These are phyloP conservation scores for Blastobasis lacticolella DNA, from an alignment of 2,888 invertebrate species.

Conservation along the genomic window DNA sequence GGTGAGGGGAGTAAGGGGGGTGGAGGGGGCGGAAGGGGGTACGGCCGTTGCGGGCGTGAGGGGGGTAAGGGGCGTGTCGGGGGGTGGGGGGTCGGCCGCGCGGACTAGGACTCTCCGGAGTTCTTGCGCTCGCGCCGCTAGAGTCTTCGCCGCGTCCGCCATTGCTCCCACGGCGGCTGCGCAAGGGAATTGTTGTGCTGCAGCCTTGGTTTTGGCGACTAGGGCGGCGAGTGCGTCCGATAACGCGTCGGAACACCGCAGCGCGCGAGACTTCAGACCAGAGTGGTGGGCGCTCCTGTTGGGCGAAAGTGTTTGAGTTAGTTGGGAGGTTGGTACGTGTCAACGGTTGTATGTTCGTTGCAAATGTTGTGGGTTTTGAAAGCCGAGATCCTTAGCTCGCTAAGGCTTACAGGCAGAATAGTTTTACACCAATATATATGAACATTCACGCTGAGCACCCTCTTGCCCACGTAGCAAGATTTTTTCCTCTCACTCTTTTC, in stretches of 20 bases:
- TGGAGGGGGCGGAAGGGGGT: conserved; percentile 44
- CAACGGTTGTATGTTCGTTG: too few relatives aligned
- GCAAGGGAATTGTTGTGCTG: conserved; percentile 93
- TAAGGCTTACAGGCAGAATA: too few relatives aligned
- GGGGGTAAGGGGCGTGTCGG: conserved; percentile 43
- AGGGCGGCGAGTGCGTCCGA: conserved; percentile 87
- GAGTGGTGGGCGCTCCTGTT: conserved; percentile 83
- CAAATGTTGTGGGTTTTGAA: too few relatives aligned
- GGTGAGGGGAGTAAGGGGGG: conserved; percentile 50
- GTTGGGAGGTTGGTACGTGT: too few relatives aligned
- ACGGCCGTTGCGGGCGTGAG: conserved; percentile 49
- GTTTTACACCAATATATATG: too few relatives aligned
- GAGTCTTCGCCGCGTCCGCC: conserved; percentile 91
- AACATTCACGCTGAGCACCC: too few relatives aligned
- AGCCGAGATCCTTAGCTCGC: too few relatives aligned
- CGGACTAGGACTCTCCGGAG: conserved; percentile 83
- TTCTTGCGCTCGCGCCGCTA: conserved; percentile 88
- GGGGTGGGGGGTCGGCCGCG: conserved; percentile 70
- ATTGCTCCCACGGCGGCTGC: conserved; percentile 93
- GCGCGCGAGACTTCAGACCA: conserved; percentile 81
- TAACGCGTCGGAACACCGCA: conserved; percentile 85
- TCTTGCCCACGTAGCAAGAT: too few relatives aligned
- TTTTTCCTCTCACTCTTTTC: too few relatives aligned
- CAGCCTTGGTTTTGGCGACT: conserved; percentile 91
- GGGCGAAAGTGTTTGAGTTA: neutral